A percentile compares a stretch with the other conserved stretches of the same genome.
phyloP scores from a whole-genome alignment of 2,888 invertebrate genomes.

The Nesidiocoris tenuis region DNA sequence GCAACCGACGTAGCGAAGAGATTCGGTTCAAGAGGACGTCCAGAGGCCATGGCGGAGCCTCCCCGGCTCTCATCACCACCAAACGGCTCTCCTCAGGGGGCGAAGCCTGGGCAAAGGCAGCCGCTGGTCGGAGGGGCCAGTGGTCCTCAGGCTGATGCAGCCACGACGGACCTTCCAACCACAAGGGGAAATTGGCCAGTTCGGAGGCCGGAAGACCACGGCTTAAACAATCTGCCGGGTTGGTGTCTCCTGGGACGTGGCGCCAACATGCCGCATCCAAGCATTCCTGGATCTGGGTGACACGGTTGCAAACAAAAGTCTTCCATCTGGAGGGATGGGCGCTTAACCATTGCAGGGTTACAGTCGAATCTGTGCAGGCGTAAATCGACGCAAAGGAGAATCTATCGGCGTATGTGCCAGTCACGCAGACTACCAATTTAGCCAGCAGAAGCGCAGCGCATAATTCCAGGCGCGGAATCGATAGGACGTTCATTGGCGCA shows the following conservation, averaged over 20 bases:
- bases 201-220: background rate
- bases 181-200: background rate
- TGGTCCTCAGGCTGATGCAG: background rate
- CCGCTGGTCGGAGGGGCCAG: background rate
- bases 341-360: background rate
- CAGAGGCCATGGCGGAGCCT: background rate
- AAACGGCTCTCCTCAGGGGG: background rate
- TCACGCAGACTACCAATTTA: too few relatives aligned
- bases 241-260: background rate
- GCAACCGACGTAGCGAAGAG: background rate
- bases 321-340: background rate
- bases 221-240: conserved; percentile 10
- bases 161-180: conserved; percentile 2
- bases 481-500: too few relatives aligned
- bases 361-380: background rate
- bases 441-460: too few relatives aligned
- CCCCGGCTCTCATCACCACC: background rate
- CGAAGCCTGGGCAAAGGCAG: background rate
- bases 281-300: background rate
- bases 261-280: background rate
- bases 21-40: background rate
- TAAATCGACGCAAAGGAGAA: background rate
- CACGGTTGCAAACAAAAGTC: background rate
- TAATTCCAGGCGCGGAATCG: too few relatives aligned
- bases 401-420: background rate